A percentile compares a stretch with the other conserved stretches of the same genome.
phyloP scores from a whole-genome alignment of 2,797 vertebrate species.

The Lutra lutra region DNA sequence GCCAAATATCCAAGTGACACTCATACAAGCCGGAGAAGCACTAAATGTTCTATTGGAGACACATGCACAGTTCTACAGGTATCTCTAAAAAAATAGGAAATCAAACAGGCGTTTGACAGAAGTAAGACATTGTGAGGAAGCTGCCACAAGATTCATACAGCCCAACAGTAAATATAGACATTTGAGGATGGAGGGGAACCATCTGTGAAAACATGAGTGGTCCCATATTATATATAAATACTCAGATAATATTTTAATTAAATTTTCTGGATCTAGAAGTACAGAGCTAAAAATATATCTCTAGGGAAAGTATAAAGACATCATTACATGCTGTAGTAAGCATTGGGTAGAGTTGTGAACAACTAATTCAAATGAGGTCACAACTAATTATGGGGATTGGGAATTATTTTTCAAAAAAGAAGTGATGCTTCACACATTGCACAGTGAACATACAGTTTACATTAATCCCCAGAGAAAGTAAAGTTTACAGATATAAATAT shows the following conservation, averaged over 20 bases:
- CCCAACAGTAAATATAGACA: slow-evolving; percentile 65
- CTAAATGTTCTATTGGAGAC: not conserved
- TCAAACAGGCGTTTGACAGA: not conserved
- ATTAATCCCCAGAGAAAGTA: not conserved
- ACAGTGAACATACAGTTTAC: not conserved
- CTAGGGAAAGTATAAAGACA: slow-evolving; percentile 52
- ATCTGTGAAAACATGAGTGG: slow-evolving; percentile 74
- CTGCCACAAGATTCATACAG: slow-evolving; percentile 53
- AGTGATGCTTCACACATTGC: not conserved
- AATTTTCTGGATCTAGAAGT: slow-evolving; percentile 68
- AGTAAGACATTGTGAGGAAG: slow-evolving; percentile 39
- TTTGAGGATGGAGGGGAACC: slow-evolving; percentile 70
- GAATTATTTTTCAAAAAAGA: slow-evolving; percentile 54
- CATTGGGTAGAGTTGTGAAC: slow-evolving; percentile 58
- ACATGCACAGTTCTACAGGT: not conserved
- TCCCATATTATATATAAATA: slow-evolving; percentile 65
- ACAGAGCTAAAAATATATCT: slow-evolving; percentile 71
- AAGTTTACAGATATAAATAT: not conserved
- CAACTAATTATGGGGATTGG: not conserved
- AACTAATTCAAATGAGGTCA: slow-evolving; percentile 23
- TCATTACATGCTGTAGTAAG: slow-evolving; percentile 61
- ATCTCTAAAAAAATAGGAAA: not conserved
- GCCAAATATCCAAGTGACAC: not conserved
- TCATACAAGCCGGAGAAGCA: not conserved
- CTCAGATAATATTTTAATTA: slow-evolving; percentile 70